Conservation (phyloP, 2,113 vertebrate genomes). For the Reinhardtius hippoglossoides region DNA sequence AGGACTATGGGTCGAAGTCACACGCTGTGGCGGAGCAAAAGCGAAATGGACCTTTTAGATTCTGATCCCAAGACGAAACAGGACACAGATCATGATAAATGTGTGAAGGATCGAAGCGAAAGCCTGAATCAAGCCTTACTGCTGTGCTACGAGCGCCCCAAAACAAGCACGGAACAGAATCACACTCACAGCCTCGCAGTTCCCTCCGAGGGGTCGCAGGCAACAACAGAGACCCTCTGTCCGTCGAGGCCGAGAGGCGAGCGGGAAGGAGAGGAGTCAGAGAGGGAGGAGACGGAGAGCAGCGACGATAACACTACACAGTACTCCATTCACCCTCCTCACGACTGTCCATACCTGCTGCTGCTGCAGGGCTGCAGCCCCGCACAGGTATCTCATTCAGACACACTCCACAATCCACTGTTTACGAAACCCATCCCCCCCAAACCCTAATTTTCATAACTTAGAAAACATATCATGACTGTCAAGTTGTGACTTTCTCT, state of each 20-base stretch:
- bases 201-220: conserved; percentile 21
- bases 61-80: conserved; percentile 35
- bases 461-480: background rate
- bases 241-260: conserved; percentile 46
- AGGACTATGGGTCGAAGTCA: conserved; percentile 42
- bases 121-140: conserved; percentile 12
- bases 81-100: background rate
- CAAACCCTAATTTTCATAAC: background rate
- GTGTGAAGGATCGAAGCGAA: conserved; percentile 9
- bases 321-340: conserved; percentile 86
- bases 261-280: conserved; percentile 73
- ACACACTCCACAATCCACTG: background rate
- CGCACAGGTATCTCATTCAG: conserved; percentile 78
- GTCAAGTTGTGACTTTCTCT: background rate
- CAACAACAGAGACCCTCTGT: conserved; percentile 72
- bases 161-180: conserved; percentile 43
- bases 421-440: background rate
- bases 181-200: conserved; percentile 15
- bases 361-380: conserved; percentile 82
- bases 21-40: conserved; percentile 80
- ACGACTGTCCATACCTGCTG: conserved; percentile 85
- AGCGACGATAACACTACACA: conserved; percentile 82
- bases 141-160: background rate
- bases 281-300: conserved; percentile 85
- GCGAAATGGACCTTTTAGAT: conserved; percentile 78